Evolutionary conservation across 2,113 vertebrate species (phyloP), one percentile per base, ranked within the genome.

Genomic region (Chauna torquata): DNA sequence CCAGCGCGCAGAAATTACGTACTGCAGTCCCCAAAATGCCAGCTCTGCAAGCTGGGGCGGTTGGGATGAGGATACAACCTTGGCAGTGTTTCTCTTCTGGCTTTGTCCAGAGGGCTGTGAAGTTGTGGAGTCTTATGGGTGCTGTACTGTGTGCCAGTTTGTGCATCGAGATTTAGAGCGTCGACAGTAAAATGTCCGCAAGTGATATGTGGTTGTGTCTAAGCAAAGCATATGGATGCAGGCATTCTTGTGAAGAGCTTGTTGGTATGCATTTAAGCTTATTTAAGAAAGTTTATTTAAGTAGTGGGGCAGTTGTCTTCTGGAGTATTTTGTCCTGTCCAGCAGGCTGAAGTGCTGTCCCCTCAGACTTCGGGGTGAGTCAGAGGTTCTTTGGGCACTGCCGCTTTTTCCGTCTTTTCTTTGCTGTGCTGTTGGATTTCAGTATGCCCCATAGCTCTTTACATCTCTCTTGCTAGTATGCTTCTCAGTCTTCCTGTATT

Each of bases 11-110:
- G 8, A 25, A 11, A 30, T 20, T 54, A 82, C 61, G 18, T 28
- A 17, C n/a, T 78, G 38, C 25, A 16, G 16, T 61, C n/a, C 58
- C 36, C 0, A 0, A 72, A 72, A 25, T 1, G 0, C 20, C 62
- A 40, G 9, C 40, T 57, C 17, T 2, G 4, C 12, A 17, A 32
- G 10, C 9, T 16, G 18, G 40, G 23, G 19, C 2, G 3, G 8
- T 20, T 57, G n/a, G 25, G 36, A 19, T 47, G 32, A 54, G 23
- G 55, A 5, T 27, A 19, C 23, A 59, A 47, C 65, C 2, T 2
- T 64, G 64, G 38, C 27, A 40, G n/a, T 0, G 0, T 34, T 71
- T 50, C 27, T 66, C 16, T 34, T 75, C 4, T 3, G 30, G 27
- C 30, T 68, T 49, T 74, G 9, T 36, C 36, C 7, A 3, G 61